phyloP scores from a whole-genome alignment of 2,888 invertebrate genomes.

The Drosophila rubida region DNA sequence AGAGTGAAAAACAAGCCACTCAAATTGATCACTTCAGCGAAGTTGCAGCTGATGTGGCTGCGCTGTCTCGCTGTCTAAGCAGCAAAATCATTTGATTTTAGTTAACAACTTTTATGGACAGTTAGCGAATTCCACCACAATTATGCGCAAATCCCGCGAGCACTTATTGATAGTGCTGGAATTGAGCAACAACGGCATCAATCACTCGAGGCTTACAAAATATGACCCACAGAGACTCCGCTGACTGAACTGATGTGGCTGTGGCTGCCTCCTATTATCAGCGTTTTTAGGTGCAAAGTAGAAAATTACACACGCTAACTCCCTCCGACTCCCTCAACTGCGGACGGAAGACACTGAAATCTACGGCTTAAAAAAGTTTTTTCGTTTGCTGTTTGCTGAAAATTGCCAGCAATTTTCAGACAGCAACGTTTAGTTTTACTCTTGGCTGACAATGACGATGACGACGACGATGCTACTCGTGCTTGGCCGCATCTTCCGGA shows the following conservation, averaged over 20 bases:
- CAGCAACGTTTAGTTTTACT: constrained; percentile 54
- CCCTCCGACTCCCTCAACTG: constrained; percentile 39
- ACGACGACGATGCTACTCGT: background rate
- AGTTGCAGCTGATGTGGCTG: constrained; percentile 1
- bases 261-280: constrained; percentile 39
- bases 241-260: background rate
- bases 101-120: constrained; percentile 54
- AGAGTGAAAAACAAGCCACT: constrained; percentile 58
- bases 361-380: constrained; percentile 10
- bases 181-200: background rate
- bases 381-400: constrained; percentile 42
- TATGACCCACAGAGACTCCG: constrained; percentile 27
- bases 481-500: constrained; percentile 12
- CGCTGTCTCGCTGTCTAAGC: constrained; percentile 1
- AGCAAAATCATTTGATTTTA: constrained; percentile 50
- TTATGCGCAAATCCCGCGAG: constrained; percentile 36
- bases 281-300: constrained; percentile 75
- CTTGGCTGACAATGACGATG: background rate
- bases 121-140: constrained; percentile 59
- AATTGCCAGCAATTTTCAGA: constrained; percentile 65
- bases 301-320: constrained; percentile 74
- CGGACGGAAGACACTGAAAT: background rate
- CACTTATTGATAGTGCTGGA: constrained; percentile 19
- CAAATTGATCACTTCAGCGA: constrained; percentile 42
- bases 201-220: background rate